Evolutionary conservation across 2,888 invertebrate species (phyloP).

Genomic region (Sminthurides aquaticus): DNA sequence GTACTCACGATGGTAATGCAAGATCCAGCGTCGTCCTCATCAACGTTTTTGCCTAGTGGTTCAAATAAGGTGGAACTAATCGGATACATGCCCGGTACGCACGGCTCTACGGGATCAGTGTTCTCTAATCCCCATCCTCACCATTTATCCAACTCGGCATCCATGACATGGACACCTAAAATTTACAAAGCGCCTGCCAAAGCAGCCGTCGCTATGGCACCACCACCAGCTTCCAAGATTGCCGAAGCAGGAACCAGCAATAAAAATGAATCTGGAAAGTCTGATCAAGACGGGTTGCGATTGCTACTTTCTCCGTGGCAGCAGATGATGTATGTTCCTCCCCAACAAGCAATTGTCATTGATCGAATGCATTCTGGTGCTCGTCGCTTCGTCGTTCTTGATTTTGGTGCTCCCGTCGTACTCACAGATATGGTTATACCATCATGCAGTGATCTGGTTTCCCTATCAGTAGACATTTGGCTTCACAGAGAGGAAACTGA

Average conservation of each 20-base stretch:
- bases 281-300: slow-evolving; percentile 31
- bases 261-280: background rate
- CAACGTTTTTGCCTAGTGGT: background rate
- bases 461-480: slow-evolving; percentile 85
- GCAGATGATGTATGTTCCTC: slow-evolving; percentile 68
- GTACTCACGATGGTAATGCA: slow-evolving; percentile 35
- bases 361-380: slow-evolving; percentile 50
- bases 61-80: background rate
- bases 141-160: background rate
- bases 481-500: slow-evolving; percentile 76
- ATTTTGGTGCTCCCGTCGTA: slow-evolving; percentile 78
- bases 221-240: background rate
- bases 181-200: background rate
- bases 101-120: background rate
- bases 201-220: background rate
- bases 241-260: background rate
- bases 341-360: slow-evolving; percentile 73
- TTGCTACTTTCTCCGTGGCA: slow-evolving; percentile 60
- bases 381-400: slow-evolving; percentile 80
- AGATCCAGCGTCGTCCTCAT: background rate
- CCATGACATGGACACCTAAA: background rate
- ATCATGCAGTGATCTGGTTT: slow-evolving; percentile 59
- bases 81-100: background rate
- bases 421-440: slow-evolving; percentile 81
- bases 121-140: too few relatives aligned